Evolutionary conservation across 37 sponge, comb jelly and placozoan species (phyloP).

Genomic region (Halichondria panicea): DNA sequence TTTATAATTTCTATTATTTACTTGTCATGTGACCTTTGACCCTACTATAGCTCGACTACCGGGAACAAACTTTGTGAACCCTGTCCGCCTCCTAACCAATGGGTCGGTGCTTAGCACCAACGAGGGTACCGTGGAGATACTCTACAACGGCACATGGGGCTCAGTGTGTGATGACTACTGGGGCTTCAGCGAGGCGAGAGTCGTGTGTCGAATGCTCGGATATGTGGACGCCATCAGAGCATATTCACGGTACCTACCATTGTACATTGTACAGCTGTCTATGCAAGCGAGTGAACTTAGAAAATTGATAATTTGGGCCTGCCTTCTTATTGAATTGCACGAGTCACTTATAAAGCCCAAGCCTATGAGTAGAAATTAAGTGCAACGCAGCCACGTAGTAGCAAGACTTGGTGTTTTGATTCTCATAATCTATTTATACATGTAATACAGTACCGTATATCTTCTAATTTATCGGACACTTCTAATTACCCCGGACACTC

Average conservation of each 20-base stretch:
- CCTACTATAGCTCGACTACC: background rate
- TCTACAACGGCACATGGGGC: constrained; percentile 42
- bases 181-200: constrained; percentile 29
- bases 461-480: no score
- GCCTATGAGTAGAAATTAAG: no score
- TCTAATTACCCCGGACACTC: no score
- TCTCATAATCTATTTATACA: no score
- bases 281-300: no score
- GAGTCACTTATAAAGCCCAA: no score
- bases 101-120: background rate
- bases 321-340: no score
- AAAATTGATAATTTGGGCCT: no score
- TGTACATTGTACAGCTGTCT: background rate
- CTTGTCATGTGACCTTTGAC: background rate
- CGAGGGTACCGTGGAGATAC: constrained; percentile 46
- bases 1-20: background rate
- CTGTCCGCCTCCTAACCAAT: constrained; percentile 13
- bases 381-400: no score
- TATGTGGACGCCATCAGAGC: constrained; percentile 11
- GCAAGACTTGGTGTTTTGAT: no score
- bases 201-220: constrained; percentile 52
- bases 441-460: no score
- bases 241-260: background rate
- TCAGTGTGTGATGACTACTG: constrained; percentile 46
- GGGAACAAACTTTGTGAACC: background rate